Percentiles rank a stretch among this genome's conserved stretches.
These are phyloP conservation scores for Phalanger gymnotis DNA, from an alignment of 2,797 vertebrate species.

Conservation along the genomic window DNA sequence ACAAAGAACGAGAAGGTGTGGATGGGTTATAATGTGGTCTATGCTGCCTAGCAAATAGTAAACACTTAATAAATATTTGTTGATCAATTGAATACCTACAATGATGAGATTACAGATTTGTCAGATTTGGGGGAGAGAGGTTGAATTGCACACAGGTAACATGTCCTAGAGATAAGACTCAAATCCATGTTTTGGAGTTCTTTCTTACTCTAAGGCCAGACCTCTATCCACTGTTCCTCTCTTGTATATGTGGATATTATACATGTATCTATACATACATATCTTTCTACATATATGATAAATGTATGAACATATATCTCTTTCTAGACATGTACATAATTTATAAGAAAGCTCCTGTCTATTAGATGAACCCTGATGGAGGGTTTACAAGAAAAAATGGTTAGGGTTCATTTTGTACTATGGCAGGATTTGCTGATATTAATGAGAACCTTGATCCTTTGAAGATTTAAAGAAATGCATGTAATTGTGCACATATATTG, in stretches of 20 bases:
- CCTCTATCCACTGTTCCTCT: background rate
- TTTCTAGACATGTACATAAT: background rate
- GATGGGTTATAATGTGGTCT: background rate
- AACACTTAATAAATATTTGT: background rate
- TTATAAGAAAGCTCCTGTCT: background rate
- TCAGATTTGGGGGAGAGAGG: background rate
- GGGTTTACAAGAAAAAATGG: background rate
- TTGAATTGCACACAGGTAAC: background rate
- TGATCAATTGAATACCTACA: background rate
- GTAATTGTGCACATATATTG: background rate
- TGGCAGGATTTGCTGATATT: background rate
- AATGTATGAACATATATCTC: background rate
- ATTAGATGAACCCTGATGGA: background rate
- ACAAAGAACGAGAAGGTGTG: background rate
- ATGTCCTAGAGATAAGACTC: background rate
- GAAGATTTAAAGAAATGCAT: background rate
- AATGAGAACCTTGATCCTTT: background rate
- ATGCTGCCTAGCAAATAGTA: background rate
- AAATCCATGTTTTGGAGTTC: background rate
- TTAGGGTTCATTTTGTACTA: background rate
- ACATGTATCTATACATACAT: background rate
- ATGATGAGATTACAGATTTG: background rate
- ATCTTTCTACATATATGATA: background rate
- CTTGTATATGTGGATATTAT: background rate
- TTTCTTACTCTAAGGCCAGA: background rate